Evolutionary conservation across 2,888 invertebrate species (phyloP).

Genomic region (Molanna angustata): DNA sequence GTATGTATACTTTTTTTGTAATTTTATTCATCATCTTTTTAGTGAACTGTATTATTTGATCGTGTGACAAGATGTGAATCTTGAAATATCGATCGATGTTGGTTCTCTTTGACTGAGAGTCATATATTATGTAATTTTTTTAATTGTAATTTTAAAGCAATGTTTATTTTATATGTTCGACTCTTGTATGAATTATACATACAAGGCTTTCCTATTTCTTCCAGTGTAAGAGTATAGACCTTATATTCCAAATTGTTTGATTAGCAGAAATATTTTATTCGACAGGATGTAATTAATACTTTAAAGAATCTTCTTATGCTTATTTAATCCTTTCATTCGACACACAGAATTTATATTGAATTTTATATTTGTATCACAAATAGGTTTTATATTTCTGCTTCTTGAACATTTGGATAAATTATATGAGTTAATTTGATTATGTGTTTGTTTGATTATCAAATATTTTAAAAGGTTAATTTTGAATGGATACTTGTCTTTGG

Average conservation of each 20-base stretch:
- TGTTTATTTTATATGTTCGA: too few species aligned
- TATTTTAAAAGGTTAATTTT: too few species aligned
- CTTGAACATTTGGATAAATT: conserved; percentile 31
- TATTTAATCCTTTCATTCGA: conserved; percentile 6
- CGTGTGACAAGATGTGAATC: conserved; percentile 6
- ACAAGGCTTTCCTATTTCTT: too few species aligned
- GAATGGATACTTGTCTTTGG: conserved; percentile 14
- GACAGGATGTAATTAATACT: conserved; percentile 2
- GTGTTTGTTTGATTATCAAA: too few species aligned
- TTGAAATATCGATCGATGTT: conserved; percentile 24
- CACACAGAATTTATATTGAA: not conserved
- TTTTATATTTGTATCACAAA: not conserved
- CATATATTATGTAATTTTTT: too few species aligned
- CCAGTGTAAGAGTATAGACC: too few species aligned
- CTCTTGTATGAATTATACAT: too few species aligned
- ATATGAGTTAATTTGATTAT: conserved; percentile 6
- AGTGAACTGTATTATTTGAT: conserved; percentile 10
- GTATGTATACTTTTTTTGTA: not conserved
- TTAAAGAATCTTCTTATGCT: not conserved
- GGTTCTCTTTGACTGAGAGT: conserved; percentile 31
- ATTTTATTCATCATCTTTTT: not conserved
- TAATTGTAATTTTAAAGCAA: too few species aligned
- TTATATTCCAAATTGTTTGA: conserved; percentile 31
- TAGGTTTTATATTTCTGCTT: conserved; percentile 28
- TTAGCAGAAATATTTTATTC: conserved; percentile 29